A percentile compares a stretch with the other conserved stretches of the same genome.
Evolutionary conservation across 2,797 vertebrate species (phyloP).

Genomic region (Mus minutoides): DNA sequence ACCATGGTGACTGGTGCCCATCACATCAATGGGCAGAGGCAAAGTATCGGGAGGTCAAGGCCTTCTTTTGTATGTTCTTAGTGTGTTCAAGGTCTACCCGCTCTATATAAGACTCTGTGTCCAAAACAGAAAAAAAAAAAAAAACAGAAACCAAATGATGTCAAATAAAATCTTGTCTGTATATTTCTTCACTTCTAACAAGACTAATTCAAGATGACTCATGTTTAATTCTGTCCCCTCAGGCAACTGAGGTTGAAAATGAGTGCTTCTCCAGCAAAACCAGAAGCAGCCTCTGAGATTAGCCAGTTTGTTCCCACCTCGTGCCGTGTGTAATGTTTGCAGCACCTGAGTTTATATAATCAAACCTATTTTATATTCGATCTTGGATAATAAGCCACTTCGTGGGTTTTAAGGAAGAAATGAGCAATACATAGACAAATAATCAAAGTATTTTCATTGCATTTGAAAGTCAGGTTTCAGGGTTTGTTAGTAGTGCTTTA

Average conservation of each 20-base stretch:
- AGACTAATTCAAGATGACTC: constrained; percentile 57
- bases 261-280: not conserved
- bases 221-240: constrained; percentile 46
- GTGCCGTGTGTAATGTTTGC: constrained; percentile 17
- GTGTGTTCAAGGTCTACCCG: not conserved
- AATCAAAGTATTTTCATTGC: constrained; percentile 71
- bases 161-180: constrained; percentile 33
- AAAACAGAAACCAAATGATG: not conserved
- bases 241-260: constrained; percentile 16
- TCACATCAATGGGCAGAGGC: too few species aligned
- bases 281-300: not conserved
- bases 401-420: constrained; percentile 55
- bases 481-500: constrained; percentile 60
- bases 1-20: not conserved
- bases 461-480: constrained; percentile 66
- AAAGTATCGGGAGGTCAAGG: not conserved
- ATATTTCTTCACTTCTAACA: constrained; percentile 52
- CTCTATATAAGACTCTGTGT: not conserved
- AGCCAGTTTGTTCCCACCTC: not conserved
- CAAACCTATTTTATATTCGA: constrained; percentile 49
- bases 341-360: constrained; percentile 54
- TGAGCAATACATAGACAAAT: constrained; percentile 55
- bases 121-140: not conserved
- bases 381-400: constrained; percentile 58
- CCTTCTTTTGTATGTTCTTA: not conserved